Percentiles rank a stretch among this genome's conserved stretches.
phyloP scores from a whole-genome alignment of 2,888 invertebrate species.

The Aethes cnicana region DNA sequence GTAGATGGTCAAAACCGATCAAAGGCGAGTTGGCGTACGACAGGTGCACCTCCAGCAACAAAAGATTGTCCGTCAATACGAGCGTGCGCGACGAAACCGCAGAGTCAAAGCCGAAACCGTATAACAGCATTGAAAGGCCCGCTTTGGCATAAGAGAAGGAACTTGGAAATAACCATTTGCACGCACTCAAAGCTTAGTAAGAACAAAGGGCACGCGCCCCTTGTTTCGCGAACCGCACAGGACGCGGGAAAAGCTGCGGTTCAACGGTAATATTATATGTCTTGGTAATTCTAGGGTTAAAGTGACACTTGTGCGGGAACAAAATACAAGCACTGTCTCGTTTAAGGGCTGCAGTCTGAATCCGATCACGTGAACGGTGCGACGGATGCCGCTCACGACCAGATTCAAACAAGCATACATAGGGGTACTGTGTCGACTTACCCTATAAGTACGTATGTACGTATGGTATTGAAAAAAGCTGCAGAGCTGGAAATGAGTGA shows the following conservation, averaged over 20 bases:
- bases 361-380: not conserved
- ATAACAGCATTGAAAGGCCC: conserved; percentile 15
- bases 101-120: conserved; percentile 34
- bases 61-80: conserved; percentile 47
- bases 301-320: not conserved
- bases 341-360: not conserved
- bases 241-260: conserved; percentile 56
- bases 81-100: conserved; percentile 64
- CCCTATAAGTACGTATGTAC: too few relatives aligned
- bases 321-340: not conserved
- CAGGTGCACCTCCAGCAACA: conserved; percentile 53
- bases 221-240: conserved; percentile 51
- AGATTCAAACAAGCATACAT: too few relatives aligned
- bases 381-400: too few relatives aligned
- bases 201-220: conserved; percentile 55
- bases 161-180: conserved; percentile 39
- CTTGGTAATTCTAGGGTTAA: conserved; percentile 3
- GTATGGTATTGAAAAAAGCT: too few relatives aligned
- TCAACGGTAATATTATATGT: conserved; percentile 50
- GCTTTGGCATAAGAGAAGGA: conserved; percentile 3
- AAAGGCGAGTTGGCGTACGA: conserved; percentile 38
- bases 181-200: conserved; percentile 46
- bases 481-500: too few relatives aligned
- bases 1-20: conserved; percentile 24
- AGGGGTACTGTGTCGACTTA: too few relatives aligned